These are phyloP conservation scores for Leptopilina clavipes DNA, from an alignment of 1,140 invertebrate genomes.

Conservation along the genomic window DNA sequence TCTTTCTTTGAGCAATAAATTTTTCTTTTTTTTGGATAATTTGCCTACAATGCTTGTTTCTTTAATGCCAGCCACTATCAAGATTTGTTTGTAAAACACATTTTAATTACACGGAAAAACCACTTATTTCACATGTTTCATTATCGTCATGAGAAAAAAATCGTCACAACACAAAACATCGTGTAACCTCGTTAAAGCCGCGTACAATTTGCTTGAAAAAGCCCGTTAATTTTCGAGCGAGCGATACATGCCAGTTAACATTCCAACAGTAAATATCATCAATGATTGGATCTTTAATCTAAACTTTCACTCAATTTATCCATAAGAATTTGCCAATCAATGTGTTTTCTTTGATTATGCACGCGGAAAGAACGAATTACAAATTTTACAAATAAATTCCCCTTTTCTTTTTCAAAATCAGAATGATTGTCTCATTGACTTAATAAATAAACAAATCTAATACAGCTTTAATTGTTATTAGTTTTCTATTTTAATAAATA, in stretches of 20 bases:
- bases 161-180: conserved; percentile 29
- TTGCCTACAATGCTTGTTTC: neutral
- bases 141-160: conserved; percentile 25
- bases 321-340: neutral
- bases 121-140: conserved; percentile 29
- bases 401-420: too few species aligned
- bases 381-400: too few species aligned
- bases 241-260: conserved; percentile 23
- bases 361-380: neutral
- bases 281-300: neutral
- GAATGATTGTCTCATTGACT: too few species aligned
- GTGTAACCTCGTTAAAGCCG: conserved; percentile 27
- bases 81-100: conserved; percentile 14
- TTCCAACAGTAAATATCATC: conserved; percentile 5
- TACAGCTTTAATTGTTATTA: too few species aligned
- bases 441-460: too few species aligned
- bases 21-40: neutral
- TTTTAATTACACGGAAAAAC: neutral
- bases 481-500: too few species aligned
- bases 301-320: neutral
- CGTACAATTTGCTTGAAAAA: conserved; percentile 29
- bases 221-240: conserved; percentile 8
- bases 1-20: too few species aligned
- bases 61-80: neutral
- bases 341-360: neutral